Base-by-base conservation (phyloP, 1,140 invertebrate genomes). In the Lepidurus apus region DNA sequence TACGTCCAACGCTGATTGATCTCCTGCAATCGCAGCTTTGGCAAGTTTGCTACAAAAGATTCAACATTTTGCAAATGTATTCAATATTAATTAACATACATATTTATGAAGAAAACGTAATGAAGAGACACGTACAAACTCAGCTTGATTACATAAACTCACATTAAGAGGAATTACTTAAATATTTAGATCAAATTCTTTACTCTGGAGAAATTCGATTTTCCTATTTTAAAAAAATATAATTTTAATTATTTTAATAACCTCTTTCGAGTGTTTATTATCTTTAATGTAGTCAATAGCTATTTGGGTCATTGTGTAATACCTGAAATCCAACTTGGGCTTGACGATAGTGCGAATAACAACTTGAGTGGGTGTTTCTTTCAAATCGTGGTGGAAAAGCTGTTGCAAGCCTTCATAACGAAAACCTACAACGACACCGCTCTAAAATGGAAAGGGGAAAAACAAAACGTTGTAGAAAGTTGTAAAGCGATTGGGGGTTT, bases 371-470 rank as follows among this genome's bases (percentile, higher is more conserved):
- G 53, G 53, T 4, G 53, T 65, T 65, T 65, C 53, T 65, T 65
- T 65, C 53, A 65, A 65, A 21, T 65, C 53, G 53, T 65, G 53
- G 53, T 65, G 53, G 21, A 65, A 65, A 13, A 65, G 53, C 13
- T 65, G 53, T 65, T 65, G 53, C 53, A 65, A 13, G 2, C 53
- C 53, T 65, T 65, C 53, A 65, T 65, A 17, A 7, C 53, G 53
- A 21, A 65, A 65, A 65, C 53, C 53, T 6, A 65, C 8, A 65
- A 65, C 53, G 17, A 65, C 13, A 1, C 53, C 53, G 3, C 53
- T 65, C 53, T 65, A 65, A 17, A 65, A 10, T 65, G 5, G 21
- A 13, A 65, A 65, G 21, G 21, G 21, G 17, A 65, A 65, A 65
- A 47, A 80, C 73, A 47, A 47, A 65, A 65, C 13, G 21, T 65